A percentile compares a stretch with the other conserved stretches of the same genome.
phyloP scores from a whole-genome alignment of 2,888 invertebrate species.

The Schizaphis graminum region DNA sequence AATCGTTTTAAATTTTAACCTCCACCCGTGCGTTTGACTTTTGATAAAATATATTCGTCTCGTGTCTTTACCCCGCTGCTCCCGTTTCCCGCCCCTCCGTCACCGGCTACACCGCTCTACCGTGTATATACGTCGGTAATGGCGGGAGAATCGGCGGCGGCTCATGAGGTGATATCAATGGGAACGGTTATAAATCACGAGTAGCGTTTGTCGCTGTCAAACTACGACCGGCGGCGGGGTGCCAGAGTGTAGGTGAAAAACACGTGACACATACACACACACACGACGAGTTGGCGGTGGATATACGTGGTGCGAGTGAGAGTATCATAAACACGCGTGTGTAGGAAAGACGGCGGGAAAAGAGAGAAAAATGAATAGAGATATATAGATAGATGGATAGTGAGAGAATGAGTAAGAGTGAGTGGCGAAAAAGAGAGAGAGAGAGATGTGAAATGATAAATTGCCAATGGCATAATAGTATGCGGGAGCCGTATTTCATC shows the following conservation, averaged over 20 bases:
- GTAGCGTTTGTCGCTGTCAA: slow-evolving; percentile 49
- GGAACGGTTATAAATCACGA: slow-evolving; percentile 49
- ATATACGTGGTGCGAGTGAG: not conserved
- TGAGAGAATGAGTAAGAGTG: not conserved
- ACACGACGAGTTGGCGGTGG: not conserved
- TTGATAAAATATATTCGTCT: slow-evolving; percentile 25
- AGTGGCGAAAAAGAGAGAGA: not conserved
- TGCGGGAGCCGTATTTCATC: slow-evolving; percentile 58
- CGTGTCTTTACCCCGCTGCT: not conserved
- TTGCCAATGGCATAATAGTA: slow-evolving; percentile 53
- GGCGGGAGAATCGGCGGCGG: slow-evolving; percentile 8
- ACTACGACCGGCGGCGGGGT: not conserved
- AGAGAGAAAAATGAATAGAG: not conserved
- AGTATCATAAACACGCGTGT: not conserved
- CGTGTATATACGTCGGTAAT: slow-evolving; percentile 18
- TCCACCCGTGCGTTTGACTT: not conserved
- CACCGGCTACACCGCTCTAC: not conserved
- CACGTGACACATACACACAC: slow-evolving; percentile 24
- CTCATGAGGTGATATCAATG: slow-evolving; percentile 38
- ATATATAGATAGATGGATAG: not conserved
- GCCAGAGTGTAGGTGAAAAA: slow-evolving; percentile 53
- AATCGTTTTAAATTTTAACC: not conserved
- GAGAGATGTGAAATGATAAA: slow-evolving; percentile 58
- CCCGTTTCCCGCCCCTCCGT: not conserved
- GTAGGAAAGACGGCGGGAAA: not conserved